Percentiles rank a stretch among this genome's conserved stretches.
Evolutionary conservation across 2,113 vertebrate species (phyloP).

Genomic region (Mobula hypostoma): DNA sequence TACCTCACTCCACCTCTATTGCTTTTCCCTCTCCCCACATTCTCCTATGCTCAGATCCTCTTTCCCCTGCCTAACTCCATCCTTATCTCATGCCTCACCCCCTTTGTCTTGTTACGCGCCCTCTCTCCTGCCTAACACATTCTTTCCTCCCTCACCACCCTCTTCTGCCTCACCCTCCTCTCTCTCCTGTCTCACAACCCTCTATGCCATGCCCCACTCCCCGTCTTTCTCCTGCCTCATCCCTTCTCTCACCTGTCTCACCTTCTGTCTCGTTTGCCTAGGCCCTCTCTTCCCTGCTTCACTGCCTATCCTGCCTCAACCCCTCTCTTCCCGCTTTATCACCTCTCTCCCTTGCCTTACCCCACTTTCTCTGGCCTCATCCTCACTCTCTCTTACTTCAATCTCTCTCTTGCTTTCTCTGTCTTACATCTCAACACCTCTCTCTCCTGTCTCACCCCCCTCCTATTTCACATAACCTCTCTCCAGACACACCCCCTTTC

Average conservation of each 20-base stretch:
- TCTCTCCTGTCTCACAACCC: slow-evolving; percentile 40
- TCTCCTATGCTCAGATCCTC: not conserved
- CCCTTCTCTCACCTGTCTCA: slow-evolving; percentile 6
- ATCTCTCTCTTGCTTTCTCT: slow-evolving; percentile 23
- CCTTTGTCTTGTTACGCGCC: slow-evolving; percentile 44
- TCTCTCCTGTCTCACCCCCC: not conserved
- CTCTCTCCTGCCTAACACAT: not conserved
- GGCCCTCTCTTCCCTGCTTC: too few species aligned
- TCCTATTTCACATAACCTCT: too few species aligned
- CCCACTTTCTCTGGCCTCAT: not conserved
- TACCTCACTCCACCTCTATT: too few species aligned
- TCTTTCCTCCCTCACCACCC: too few species aligned
- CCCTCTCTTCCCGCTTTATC: too few species aligned
- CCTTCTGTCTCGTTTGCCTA: not conserved
- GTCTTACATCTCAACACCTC: not conserved
- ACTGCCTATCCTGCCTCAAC: not conserved
- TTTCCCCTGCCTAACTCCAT: not conserved
- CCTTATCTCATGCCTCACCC: slow-evolving; percentile 41
- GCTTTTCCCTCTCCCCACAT: too few species aligned
- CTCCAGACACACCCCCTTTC: too few species aligned
- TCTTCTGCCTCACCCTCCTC: too few species aligned
- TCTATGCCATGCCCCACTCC: slow-evolving; percentile 28
- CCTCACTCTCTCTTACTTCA: not conserved
- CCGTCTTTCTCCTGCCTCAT: slow-evolving; percentile 44
- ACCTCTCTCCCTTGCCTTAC: not conserved